Conservation (phyloP, 2,797 vertebrate species). For the Eulemur rubriventer region DNA sequence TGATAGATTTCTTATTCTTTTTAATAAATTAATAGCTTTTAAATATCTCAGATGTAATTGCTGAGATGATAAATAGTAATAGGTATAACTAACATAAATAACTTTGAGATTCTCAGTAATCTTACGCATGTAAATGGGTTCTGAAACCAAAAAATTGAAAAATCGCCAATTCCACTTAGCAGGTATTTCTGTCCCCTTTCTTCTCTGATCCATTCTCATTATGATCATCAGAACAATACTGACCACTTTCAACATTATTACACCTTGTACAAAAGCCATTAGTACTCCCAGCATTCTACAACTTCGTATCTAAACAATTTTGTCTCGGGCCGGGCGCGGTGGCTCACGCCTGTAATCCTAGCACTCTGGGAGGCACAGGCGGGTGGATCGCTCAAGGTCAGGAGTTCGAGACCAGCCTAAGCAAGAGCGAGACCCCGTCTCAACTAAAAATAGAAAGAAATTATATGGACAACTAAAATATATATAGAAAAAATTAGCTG, state of each 20-base stretch:
- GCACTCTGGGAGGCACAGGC: no score
- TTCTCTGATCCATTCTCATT: not conserved
- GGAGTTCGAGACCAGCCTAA: no score
- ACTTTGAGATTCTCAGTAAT: not conserved
- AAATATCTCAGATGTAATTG: not conserved
- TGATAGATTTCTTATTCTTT: not conserved
- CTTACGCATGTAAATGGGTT: not conserved
- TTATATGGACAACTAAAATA: no score
- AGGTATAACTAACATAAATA: not conserved
- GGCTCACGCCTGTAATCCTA: no score
- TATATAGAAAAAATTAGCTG: no score
- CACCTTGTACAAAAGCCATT: not conserved
- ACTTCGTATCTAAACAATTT: not conserved
- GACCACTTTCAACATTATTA: not conserved
- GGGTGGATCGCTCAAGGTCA: no score
- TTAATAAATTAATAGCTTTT: not conserved
- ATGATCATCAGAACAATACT: not conserved
- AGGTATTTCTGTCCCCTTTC: not conserved
- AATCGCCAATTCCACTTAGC: not conserved
- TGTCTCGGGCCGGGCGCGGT: no score
- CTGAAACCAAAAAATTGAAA: not conserved
- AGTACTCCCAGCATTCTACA: not conserved
- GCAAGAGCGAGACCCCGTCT: no score
- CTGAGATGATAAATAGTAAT: not conserved
- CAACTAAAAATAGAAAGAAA: no score